Percentiles rank a stretch among this genome's conserved stretches.
Evolutionary conservation across 2,797 vertebrate genomes (phyloP).

Genomic region (Rhodeus uyekii): DNA sequence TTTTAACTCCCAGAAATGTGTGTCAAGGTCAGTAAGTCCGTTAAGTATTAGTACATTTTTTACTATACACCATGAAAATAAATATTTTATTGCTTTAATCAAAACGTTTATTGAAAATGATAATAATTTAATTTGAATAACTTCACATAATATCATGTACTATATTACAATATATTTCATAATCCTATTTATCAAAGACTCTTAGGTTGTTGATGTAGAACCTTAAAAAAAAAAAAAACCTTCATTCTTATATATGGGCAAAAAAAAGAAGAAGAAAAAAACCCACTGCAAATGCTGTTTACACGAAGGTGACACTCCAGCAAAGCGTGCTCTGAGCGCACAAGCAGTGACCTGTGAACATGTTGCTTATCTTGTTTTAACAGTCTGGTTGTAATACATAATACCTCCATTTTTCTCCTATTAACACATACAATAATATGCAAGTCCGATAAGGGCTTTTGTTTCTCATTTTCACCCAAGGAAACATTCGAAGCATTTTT

Average conservation of each 20-base stretch:
- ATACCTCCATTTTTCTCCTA: constrained; percentile 77
- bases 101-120: background rate
- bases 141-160: background rate
- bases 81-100: background rate
- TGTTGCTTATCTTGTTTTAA: constrained; percentile 83
- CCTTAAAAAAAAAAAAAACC: background rate
- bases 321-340: constrained; percentile 30
- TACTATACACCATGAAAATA: background rate
- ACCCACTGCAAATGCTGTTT: constrained; percentile 12
- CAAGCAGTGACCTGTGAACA: constrained; percentile 58
- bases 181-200: background rate
- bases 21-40: background rate
- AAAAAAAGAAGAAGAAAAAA: background rate
- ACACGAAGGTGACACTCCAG: constrained; percentile 23
- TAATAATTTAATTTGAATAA: background rate
- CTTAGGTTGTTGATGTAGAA: background rate
- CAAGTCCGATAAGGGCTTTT: constrained; percentile 79
- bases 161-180: background rate
- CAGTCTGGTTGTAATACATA: constrained; percentile 74
- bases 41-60: background rate
- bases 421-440: constrained; percentile 79
- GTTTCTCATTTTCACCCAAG: constrained; percentile 75
- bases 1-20: no score
- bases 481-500: constrained; percentile 77
- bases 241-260: background rate